A percentile compares a stretch with the other conserved stretches of the same genome.
phyloP scores from a whole-genome alignment of 1,140 invertebrate species.

The Aphis gossypii region DNA sequence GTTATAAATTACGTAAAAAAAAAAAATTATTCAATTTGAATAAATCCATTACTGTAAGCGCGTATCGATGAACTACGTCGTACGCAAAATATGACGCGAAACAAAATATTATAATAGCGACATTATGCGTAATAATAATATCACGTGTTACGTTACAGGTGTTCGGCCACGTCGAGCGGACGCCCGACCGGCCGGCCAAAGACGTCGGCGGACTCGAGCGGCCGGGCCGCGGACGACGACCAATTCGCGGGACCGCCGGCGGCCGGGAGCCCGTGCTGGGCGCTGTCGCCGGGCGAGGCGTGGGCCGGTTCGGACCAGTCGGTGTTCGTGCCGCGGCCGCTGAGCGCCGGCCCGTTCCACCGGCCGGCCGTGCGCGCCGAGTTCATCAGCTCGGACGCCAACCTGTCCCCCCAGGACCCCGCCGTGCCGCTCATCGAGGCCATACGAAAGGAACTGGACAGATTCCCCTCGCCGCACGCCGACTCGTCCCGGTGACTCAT shows the following conservation, averaged over 20 bases:
- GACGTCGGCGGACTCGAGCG: constrained; percentile 39
- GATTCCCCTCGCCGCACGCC: constrained; percentile 61
- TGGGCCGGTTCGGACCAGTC: constrained; percentile 52
- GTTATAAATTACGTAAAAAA: no score
- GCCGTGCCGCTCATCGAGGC: constrained; percentile 72
- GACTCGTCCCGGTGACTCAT: constrained; percentile 41
- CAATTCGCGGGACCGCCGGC: neutral
- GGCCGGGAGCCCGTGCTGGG: constrained; percentile 19
- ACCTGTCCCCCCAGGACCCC: constrained; percentile 68
- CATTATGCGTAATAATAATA: no score
- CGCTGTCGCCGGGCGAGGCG: constrained; percentile 39
- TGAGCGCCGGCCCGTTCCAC: constrained; percentile 72
- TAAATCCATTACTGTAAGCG: neutral
- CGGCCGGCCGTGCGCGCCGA: constrained; percentile 66
- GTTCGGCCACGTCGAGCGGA: constrained; percentile 17
- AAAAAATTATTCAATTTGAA: neutral
- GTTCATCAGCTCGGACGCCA: constrained; percentile 66
- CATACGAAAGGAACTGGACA: constrained; percentile 71
- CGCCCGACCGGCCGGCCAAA: neutral
- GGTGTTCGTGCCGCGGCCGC: constrained; percentile 63
- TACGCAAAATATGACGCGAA: no score
- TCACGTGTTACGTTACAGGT: neutral
- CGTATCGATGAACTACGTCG: no score
- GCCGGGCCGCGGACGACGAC: constrained; percentile 6
- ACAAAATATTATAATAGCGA: no score